A percentile compares a stretch with the other conserved stretches of the same genome.
These are phyloP conservation scores for Sisyra nigra DNA, from an alignment of 2,888 invertebrate genomes.

Conservation along the genomic window DNA sequence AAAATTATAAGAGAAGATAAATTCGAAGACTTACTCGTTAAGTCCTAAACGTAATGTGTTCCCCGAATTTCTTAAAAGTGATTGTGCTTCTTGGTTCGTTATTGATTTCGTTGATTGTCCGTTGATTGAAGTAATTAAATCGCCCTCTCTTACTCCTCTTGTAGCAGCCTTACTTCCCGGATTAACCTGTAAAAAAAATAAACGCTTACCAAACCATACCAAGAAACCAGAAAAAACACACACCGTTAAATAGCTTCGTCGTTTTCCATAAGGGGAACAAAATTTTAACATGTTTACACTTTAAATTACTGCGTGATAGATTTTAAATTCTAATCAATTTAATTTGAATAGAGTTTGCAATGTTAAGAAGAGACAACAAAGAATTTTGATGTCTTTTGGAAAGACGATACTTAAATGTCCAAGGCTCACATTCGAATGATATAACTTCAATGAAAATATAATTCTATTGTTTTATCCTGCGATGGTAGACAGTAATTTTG, in stretches of 20 bases:
- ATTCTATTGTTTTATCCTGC: too few species aligned
- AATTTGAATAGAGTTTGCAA: too few species aligned
- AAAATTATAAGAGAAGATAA: slow-evolving; percentile 15
- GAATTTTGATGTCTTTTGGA: too few species aligned
- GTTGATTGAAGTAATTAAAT: slow-evolving; percentile 66
- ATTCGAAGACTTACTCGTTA: slow-evolving; percentile 45
- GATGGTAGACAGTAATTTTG: too few species aligned
- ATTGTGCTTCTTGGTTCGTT: slow-evolving; percentile 56
- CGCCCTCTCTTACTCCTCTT: slow-evolving; percentile 65
- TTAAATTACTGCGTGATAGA: too few species aligned
- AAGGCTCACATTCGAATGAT: too few species aligned
- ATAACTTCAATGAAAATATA: too few species aligned
- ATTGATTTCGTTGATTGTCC: slow-evolving; percentile 48
- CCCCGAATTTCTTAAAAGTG: slow-evolving; percentile 53
- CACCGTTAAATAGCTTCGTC: slow-evolving; percentile 13
- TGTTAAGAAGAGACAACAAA: too few species aligned
- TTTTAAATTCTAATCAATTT: too few species aligned
- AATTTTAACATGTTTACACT: slow-evolving; percentile 25
- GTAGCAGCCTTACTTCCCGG: slow-evolving; percentile 73
- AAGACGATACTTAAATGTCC: too few species aligned
- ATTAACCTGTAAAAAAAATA: slow-evolving; percentile 51
- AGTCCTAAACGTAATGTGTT: slow-evolving; percentile 48
- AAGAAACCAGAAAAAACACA: not conserved
- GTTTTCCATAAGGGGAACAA: slow-evolving; percentile 24
- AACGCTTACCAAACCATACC: not conserved